Conservation (phyloP, 1,140 invertebrate species). For the Eulimnadia texana region DNA sequence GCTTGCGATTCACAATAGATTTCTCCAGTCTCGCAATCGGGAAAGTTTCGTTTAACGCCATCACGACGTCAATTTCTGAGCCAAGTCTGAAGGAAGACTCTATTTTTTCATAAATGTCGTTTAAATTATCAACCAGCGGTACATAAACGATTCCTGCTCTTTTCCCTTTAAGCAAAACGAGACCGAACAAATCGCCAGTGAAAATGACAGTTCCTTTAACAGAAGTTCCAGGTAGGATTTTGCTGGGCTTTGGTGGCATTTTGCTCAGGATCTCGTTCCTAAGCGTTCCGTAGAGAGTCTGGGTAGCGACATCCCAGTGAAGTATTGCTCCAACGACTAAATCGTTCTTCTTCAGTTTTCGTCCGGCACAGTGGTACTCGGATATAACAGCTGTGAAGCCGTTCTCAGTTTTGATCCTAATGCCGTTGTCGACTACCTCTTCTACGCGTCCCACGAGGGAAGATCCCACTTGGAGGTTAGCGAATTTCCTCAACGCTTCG, state of each 20-base stretch:
- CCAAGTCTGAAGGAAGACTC: not conserved
- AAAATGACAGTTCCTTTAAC: constrained; percentile 3
- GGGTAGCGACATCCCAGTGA: not conserved
- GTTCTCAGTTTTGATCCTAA: constrained; percentile 3
- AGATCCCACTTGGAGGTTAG: constrained; percentile 1
- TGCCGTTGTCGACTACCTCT: not conserved
- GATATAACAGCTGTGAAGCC: constrained; percentile 3
- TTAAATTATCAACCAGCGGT: not conserved
- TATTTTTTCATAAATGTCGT: not conserved
- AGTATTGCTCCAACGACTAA: constrained; percentile 5
- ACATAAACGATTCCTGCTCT: not conserved
- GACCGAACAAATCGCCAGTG: not conserved
- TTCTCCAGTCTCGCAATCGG: not conserved
- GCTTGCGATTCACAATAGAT: not conserved
- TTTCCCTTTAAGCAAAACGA: not conserved
- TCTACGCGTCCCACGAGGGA: constrained; percentile 1
- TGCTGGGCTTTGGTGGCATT: not conserved
- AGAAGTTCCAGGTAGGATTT: not conserved
- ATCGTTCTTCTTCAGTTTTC: not conserved
- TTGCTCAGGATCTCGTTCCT: not conserved
- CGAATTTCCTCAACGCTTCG: not conserved
- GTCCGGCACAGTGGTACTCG: constrained; percentile 6
- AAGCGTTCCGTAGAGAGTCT: not conserved
- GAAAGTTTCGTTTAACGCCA: not conserved
- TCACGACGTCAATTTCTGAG: not conserved